Evolutionary conservation across 2,888 invertebrate species (phyloP), one percentile per base, ranked within the genome.

Genomic region (Ligdia adustata): DNA sequence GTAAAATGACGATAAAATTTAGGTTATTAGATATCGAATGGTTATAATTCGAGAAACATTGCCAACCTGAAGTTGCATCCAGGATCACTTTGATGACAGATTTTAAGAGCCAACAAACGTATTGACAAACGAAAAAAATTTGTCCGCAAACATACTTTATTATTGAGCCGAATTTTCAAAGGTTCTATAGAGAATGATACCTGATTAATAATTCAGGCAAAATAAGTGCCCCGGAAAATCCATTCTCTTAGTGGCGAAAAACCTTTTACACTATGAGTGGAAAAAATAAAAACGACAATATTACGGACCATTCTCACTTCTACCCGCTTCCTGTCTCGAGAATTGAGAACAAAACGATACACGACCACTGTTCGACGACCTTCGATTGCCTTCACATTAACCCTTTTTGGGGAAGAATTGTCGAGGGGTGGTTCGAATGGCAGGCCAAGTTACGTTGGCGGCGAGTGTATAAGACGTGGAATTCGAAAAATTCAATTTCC

Each of bases 401-500:
- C 61, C 56, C 62, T 59, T 57, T 60, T 62, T 47, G 49, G 52
- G 45, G 26, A 28, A 34, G 39, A 57, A 55, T 45, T 52, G 46
- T 45, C 40, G 52, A 45, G 44, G 52, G 42, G 39, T 53, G 43
- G 47, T 26, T 44, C 53, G 47, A 48, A 59, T 52, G 60, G 66
- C 46, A 65, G 78, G 43, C 70, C 80, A 64, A 44, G 40, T 33
- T 64, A 65, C 52, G 61, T 56, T 79, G 75, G 81, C 32, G 27
- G 44, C 13, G 39, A 47, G 49, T 49, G 52, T 60, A 58, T 65
- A 72, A 79, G 77, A 75, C 66, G 74, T 62, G 73, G 82, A 79
- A 85, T 84, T 82, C 77, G 79, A 83, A 84, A 85, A 87, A 86
- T 85, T 86, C 84, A 85, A 86, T 86, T 84, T 82, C 75, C 82